These are phyloP conservation scores for Myrmophylax atrothorax DNA, from an alignment of 2,113 vertebrate species.

Conservation along the genomic window DNA sequence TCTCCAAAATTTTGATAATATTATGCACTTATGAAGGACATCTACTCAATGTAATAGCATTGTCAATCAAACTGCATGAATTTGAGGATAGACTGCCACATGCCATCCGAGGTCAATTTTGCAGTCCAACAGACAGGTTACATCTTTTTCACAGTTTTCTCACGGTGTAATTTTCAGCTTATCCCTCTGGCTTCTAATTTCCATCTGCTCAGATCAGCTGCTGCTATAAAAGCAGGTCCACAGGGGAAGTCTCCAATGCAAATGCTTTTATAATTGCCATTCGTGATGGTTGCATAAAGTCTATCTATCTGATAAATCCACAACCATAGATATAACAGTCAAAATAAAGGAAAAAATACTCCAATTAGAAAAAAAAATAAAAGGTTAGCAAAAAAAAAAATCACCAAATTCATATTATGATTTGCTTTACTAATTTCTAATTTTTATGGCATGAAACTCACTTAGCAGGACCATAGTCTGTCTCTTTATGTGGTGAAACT, in stretches of 20 bases:
- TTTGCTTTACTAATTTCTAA: neutral
- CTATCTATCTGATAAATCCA: neutral
- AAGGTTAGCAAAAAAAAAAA: neutral
- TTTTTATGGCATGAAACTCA: neutral
- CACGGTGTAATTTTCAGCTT: neutral
- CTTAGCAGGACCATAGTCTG: neutral
- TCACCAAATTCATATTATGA: neutral
- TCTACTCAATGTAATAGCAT: neutral
- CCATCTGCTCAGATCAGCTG: conserved; percentile 32
- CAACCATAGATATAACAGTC: neutral
- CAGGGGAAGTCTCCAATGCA: neutral
- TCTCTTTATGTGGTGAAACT: neutral
- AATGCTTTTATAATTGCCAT: neutral
- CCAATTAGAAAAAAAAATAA: neutral
- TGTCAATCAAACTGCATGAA: neutral
- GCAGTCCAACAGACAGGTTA: neutral
- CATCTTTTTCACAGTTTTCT: conserved; percentile 1
- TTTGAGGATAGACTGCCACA: neutral
- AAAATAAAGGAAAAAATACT: neutral
- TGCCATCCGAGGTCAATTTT: neutral
- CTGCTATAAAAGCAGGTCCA: neutral
- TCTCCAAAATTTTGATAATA: neutral
- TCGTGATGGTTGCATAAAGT: neutral
- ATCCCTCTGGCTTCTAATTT: conserved; percentile 17
- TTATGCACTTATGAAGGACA: neutral